These are phyloP conservation scores for Melanogrammus aeglefinus DNA, from an alignment of 2,797 vertebrate genomes.

Conservation along the genomic window DNA sequence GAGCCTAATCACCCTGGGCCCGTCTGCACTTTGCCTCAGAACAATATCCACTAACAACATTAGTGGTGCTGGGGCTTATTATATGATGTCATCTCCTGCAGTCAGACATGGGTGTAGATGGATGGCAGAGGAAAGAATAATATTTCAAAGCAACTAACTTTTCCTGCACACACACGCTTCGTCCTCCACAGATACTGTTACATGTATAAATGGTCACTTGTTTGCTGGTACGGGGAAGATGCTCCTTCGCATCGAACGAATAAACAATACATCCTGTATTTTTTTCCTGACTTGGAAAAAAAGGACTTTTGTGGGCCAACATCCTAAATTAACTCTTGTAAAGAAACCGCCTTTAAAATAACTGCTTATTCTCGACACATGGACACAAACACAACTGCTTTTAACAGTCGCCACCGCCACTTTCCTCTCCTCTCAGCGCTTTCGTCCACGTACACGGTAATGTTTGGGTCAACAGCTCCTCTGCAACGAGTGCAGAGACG, in stretches of 20 bases:
- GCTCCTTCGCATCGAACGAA: background rate
- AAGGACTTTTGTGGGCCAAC: slow-evolving; percentile 50
- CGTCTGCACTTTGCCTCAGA: slow-evolving; percentile 65
- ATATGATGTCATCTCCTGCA: slow-evolving; percentile 69
- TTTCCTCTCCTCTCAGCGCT: background rate
- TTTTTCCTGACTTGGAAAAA: background rate
- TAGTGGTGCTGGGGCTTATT: slow-evolving; percentile 57
- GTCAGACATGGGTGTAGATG: slow-evolving; percentile 65
- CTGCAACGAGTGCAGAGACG: slow-evolving; percentile 15
- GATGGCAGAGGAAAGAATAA: slow-evolving; percentile 55
- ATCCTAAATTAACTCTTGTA: slow-evolving; percentile 72
- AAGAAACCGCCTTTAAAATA: slow-evolving; percentile 24
- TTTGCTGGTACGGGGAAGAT: background rate
- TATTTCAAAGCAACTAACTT: slow-evolving; percentile 54
- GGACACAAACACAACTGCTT: background rate
- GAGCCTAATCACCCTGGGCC: slow-evolving; percentile 69
- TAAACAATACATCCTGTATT: background rate
- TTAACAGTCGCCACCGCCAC: background rate
- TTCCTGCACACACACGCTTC: slow-evolving; percentile 28
- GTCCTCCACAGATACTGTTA: background rate
- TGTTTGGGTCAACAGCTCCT: slow-evolving; percentile 37
- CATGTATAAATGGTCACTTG: background rate
- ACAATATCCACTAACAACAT: slow-evolving; percentile 76
- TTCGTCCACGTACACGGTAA: slow-evolving; percentile 15
- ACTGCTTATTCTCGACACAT: background rate